Percentiles rank a stretch among this genome's conserved stretches.
These are phyloP conservation scores for Sander vitreus DNA, from an alignment of 2,113 vertebrate genomes.

Conservation along the genomic window DNA sequence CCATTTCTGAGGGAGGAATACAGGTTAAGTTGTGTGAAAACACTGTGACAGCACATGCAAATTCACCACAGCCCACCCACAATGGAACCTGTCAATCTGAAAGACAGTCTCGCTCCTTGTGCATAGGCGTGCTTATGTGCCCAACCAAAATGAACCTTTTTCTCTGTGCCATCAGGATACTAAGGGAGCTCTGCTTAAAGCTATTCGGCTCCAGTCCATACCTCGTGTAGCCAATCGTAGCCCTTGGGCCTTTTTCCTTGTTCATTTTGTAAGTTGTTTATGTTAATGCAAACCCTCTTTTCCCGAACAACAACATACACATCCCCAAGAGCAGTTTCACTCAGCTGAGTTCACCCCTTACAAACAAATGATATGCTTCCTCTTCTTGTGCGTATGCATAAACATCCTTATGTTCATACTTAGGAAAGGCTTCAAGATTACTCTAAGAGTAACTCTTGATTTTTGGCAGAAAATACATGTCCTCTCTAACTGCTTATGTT, in stretches of 20 bases:
- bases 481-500: slow-evolving; percentile 19
- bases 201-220: slow-evolving; percentile 7
- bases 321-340: slow-evolving; percentile 39
- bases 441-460: slow-evolving; percentile 13
- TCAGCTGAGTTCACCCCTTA: slow-evolving; percentile 24
- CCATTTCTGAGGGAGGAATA: slow-evolving; percentile 67
- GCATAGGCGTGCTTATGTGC: background rate
- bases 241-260: slow-evolving; percentile 12
- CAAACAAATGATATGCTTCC: slow-evolving; percentile 28
- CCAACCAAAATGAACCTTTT: slow-evolving; percentile 41
- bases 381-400: background rate
- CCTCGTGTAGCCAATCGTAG: slow-evolving; percentile 45
- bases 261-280: slow-evolving; percentile 44
- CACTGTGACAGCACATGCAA: slow-evolving; percentile 79
- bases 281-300: slow-evolving; percentile 60
- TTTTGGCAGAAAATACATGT: slow-evolving; percentile 19
- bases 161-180: slow-evolving; percentile 23
- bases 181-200: slow-evolving; percentile 25
- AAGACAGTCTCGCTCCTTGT: slow-evolving; percentile 24
- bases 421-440: no score
- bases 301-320: slow-evolving; percentile 58
- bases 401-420: background rate
- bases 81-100: slow-evolving; percentile 73
- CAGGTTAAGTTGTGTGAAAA: slow-evolving; percentile 83
- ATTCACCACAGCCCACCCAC: slow-evolving; percentile 72